These are phyloP conservation scores for Hirtodrosophila cameraria DNA, from an alignment of 2,888 invertebrate genomes.

Conservation along the genomic window DNA sequence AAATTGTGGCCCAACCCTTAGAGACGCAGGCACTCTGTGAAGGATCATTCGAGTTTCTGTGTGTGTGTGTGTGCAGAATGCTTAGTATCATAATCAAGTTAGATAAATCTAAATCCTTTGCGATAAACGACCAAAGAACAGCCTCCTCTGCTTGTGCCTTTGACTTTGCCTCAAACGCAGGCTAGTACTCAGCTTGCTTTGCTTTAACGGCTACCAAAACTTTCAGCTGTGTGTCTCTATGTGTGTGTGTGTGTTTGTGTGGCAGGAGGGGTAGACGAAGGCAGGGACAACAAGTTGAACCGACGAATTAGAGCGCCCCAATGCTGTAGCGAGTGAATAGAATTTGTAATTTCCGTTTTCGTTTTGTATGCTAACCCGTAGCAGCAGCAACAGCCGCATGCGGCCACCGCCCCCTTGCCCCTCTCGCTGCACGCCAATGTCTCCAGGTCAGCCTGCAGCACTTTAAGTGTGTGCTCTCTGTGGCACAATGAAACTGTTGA, in stretches of 20 bases:
- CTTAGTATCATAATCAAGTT: conserved; percentile 75
- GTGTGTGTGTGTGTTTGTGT: conserved; percentile 6
- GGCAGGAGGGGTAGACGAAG: neutral
- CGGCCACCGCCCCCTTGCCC: neutral
- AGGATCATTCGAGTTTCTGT: conserved; percentile 10
- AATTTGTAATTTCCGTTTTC: conserved; percentile 79
- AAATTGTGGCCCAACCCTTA: neutral
- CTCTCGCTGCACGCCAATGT: neutral
- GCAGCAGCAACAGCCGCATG: conserved; percentile 24
- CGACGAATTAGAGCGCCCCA: conserved; percentile 67
- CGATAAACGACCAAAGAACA: conserved; percentile 73
- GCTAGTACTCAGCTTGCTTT: conserved; percentile 15
- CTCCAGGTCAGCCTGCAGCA: conserved; percentile 30
- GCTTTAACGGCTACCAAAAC: conserved; percentile 18
- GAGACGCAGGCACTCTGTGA: conserved; percentile 5
- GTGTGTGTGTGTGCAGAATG: conserved; percentile 23
- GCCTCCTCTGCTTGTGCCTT: conserved; percentile 36
- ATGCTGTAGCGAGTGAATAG: conserved; percentile 72
- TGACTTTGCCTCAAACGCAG: conserved; percentile 14
- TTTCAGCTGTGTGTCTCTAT: conserved; percentile 12
- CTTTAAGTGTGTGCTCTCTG: conserved; percentile 32
- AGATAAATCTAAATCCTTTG: conserved; percentile 78
- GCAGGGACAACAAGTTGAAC: conserved; percentile 19
- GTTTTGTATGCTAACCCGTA: conserved; percentile 69
- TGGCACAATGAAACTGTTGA: conserved; percentile 38